Evolutionary conservation across 2,888 invertebrate species (phyloP), one percentile per base, ranked within the genome.

Genomic region (Carabus problematicus): DNA sequence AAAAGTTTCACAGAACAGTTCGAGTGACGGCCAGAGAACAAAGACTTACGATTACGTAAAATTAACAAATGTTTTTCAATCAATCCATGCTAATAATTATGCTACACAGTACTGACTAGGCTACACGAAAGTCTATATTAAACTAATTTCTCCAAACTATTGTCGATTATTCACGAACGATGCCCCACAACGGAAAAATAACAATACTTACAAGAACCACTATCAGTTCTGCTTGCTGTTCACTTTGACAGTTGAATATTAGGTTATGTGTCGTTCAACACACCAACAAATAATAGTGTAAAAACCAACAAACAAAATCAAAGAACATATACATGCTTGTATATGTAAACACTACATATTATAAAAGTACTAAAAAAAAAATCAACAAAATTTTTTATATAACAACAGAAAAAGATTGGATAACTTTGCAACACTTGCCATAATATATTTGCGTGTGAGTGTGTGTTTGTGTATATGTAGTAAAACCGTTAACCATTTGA

Each of bases 71-170:
- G 11, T 19, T 47, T 49, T 60, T 67, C 52, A 67, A 67, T 67
- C 59, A 67, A 60, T 67, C 54, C 67, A 67, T 67, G 60, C 60
- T 67, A 67, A 60, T 61, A 12, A 29, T 54, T 60, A 69, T 62
- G 69, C 69, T 69, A 69, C 61, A 39, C 41, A 42, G 58, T 69
- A 69, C 62, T 68, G 68, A 68, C 68, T 69, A 69, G n/a, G 69
- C 69, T 69, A 69, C 69, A 62, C 62, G 69, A 62, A 62, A 61
- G 18, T 55, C 61, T 62, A 12, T 45, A 49, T 43, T 45, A 12
- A 40, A 54, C n/a, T 60, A 14, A 59, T 42, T 12, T 49, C 59
- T 67, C 42, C 67, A 67, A n/a, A 60, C 67, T 67, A 67, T 67
- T 60, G 60, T 67, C 67, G 54, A 60, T 42, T 41, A 59, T 19